These are phyloP conservation scores for Panopea generosa DNA, from an alignment of 2,888 invertebrate species.

Conservation along the genomic window DNA sequence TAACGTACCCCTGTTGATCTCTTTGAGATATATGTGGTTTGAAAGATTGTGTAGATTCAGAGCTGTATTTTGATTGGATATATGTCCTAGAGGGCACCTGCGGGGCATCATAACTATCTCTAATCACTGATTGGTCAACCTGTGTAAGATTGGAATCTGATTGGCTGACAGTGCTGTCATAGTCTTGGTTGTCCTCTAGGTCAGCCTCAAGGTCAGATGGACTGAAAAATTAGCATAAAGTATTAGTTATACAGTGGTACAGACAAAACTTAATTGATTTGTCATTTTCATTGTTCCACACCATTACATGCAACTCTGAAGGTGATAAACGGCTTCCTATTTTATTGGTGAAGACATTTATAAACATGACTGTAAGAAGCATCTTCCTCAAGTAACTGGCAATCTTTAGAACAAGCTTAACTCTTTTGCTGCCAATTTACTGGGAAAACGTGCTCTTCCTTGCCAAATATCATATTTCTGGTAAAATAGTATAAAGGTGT, in stretches of 20 bases:
- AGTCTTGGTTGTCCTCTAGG: constrained; percentile 88
- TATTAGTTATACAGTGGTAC: background rate
- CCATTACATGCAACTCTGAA: too few relatives aligned
- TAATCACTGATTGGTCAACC: constrained; percentile 78
- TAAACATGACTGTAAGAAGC: too few relatives aligned
- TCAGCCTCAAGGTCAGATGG: constrained; percentile 88
- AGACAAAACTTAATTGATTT: background rate
- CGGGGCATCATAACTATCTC: constrained; percentile 51
- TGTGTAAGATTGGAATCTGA: constrained; percentile 83
- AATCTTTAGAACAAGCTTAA: too few relatives aligned
- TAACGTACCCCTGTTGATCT: background rate
- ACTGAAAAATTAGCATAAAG: constrained; percentile 83
- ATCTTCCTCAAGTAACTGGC: too few relatives aligned
- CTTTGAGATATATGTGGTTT: constrained; percentile 54
- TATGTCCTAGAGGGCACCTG: constrained; percentile 36
- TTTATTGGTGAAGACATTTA: too few relatives aligned
- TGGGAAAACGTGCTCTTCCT: too few relatives aligned
- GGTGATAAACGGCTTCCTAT: too few relatives aligned
- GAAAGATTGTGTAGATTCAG: constrained; percentile 60
- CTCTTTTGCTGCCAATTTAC: too few relatives aligned
- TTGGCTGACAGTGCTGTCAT: constrained; percentile 86
- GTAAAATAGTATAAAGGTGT: too few relatives aligned
- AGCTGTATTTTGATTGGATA: constrained; percentile 49
- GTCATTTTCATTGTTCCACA: too few relatives aligned
- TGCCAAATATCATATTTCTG: too few relatives aligned